A percentile compares a stretch with the other conserved stretches of the same genome.
Evolutionary conservation across 2,113 vertebrate genomes (phyloP).

Genomic region (Myotis davidii): DNA sequence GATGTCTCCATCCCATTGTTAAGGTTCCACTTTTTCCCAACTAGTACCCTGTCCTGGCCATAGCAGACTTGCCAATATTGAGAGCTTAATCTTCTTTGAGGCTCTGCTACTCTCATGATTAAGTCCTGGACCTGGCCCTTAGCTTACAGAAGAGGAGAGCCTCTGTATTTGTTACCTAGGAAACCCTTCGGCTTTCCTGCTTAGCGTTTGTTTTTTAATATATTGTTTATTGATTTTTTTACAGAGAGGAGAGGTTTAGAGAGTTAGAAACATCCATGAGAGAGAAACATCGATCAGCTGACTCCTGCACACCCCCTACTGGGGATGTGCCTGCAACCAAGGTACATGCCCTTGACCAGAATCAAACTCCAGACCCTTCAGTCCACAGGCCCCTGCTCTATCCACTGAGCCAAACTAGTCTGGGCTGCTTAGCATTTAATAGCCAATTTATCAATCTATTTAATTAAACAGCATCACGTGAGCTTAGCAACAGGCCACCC

Average conservation of each 20-base stretch:
- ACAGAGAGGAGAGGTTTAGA: too few relatives aligned
- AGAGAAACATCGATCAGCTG: too few relatives aligned
- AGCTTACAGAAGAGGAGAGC: background rate
- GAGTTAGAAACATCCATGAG: too few relatives aligned
- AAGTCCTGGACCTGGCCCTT: background rate
- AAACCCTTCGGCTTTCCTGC: background rate
- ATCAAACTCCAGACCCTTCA: too few relatives aligned
- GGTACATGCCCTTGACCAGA: too few relatives aligned
- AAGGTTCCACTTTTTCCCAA: background rate
- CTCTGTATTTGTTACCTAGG: background rate
- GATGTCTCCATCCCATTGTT: background rate
- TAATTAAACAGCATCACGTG: background rate
- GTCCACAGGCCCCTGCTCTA: too few relatives aligned
- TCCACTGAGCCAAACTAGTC: too few relatives aligned
- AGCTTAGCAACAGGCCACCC: background rate
- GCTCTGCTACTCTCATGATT: background rate
- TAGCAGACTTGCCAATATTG: background rate
- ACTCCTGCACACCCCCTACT: too few relatives aligned
- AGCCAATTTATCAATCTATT: background rate
- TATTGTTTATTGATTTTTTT: too few relatives aligned
- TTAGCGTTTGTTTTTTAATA: background rate
- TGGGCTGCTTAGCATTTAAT: background rate
- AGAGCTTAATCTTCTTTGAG: background rate
- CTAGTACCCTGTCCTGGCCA: background rate
- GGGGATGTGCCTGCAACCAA: too few relatives aligned